Evolutionary conservation across 2,113 vertebrate species (phyloP).

Genomic region (Oryzias curvinotus): DNA sequence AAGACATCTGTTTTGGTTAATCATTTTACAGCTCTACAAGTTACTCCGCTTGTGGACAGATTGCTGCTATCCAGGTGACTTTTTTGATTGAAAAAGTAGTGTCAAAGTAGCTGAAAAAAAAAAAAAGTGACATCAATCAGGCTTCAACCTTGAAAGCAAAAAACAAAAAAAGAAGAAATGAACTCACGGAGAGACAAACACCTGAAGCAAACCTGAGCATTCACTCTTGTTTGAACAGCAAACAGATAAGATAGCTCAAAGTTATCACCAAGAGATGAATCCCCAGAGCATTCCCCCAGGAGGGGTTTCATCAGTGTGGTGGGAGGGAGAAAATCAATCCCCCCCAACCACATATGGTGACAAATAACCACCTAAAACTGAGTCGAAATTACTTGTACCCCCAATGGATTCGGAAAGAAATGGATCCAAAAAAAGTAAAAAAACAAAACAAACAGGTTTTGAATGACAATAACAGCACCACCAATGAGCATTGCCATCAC

Average conservation of each 20-base stretch:
- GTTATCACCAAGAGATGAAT: constrained; percentile 75
- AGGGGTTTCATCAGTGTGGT: constrained; percentile 67
- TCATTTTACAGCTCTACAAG: background rate
- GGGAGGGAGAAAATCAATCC: constrained; percentile 64
- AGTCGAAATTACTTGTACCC: constrained; percentile 40
- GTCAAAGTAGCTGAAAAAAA: constrained; percentile 10
- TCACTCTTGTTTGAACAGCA: constrained; percentile 74
- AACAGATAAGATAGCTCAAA: constrained; percentile 76
- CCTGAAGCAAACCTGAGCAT: constrained; percentile 68
- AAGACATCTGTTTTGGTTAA: background rate
- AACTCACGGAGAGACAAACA: constrained; percentile 64
- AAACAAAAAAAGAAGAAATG: constrained; percentile 67
- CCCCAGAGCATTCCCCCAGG: constrained; percentile 57
- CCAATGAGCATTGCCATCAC: background rate
- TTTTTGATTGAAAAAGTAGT: constrained; percentile 15
- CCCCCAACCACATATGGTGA: constrained; percentile 58
- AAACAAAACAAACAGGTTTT: constrained; percentile 13
- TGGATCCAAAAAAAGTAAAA: constrained; percentile 13
- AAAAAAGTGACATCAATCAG: constrained; percentile 53
- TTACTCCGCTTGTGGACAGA: background rate
- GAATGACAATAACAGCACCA: background rate
- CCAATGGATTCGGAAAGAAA: constrained; percentile 22
- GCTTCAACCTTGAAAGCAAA: constrained; percentile 71
- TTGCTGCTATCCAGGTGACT: background rate
- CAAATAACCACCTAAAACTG: constrained; percentile 59